Conservation (phyloP, 2,797 vertebrate genomes). For the Sebastes nivosus region DNA sequence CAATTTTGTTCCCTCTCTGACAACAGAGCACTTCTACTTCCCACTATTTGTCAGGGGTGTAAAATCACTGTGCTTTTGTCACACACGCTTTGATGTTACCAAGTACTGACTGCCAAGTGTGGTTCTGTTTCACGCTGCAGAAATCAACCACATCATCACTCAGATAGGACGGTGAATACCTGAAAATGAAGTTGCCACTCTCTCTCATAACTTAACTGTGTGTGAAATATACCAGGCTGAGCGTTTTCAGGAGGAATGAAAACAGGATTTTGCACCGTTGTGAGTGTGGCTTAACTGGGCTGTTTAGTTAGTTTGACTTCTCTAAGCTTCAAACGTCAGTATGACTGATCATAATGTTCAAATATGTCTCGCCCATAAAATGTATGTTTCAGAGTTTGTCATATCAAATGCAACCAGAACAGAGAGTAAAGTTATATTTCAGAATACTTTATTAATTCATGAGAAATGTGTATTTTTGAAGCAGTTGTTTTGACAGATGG, state of each 20-base stretch:
- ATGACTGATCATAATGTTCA: not conserved
- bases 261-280: not conserved
- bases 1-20: constrained; percentile 34
- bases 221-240: not conserved
- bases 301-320: not conserved
- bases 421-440: not conserved
- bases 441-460: not conserved
- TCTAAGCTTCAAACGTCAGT: not conserved
- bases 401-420: not conserved
- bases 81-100: constrained; percentile 16
- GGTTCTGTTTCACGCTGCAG: constrained; percentile 7
- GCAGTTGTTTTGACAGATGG: not conserved
- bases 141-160: constrained; percentile 25
- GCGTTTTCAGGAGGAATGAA: not conserved
- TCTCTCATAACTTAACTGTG: not conserved
- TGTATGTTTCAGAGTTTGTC: not conserved
- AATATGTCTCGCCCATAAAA: not conserved
- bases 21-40: constrained; percentile 10
- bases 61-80: constrained; percentile 14
- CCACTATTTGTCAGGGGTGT: not conserved
- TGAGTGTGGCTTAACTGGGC: not conserved
- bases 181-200: constrained; percentile 11
- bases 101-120: not conserved
- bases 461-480: not conserved
- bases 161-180: not conserved